These are phyloP conservation scores for Germaria angustata DNA, from an alignment of 2,888 invertebrate genomes.

Conservation along the genomic window DNA sequence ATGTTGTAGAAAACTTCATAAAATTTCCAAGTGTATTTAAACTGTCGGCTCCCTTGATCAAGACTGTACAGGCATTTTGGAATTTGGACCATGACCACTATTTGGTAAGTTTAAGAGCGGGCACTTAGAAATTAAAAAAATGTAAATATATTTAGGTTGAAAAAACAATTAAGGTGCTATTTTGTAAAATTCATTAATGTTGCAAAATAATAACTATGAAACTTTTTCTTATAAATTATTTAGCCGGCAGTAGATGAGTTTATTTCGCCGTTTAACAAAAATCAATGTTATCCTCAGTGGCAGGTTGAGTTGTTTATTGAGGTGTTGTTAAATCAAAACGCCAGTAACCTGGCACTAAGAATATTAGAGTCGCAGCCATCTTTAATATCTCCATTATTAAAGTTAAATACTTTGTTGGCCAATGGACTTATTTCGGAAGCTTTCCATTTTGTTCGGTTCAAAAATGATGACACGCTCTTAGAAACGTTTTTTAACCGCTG, in stretches of 20 bases:
- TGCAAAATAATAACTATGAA: background rate
- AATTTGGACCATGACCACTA: conserved; percentile 92
- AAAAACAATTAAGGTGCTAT: background rate
- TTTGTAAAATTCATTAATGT: background rate
- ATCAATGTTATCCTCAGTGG: conserved; percentile 73
- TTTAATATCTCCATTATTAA: conserved; percentile 71
- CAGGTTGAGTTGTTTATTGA: conserved; percentile 76
- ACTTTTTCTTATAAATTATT: conserved; percentile 9
- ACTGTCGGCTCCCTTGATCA: conserved; percentile 86
- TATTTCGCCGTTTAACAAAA: conserved; percentile 74
- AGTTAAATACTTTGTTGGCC: conserved; percentile 75
- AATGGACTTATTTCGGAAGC: conserved; percentile 78
- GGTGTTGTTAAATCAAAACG: conserved; percentile 72
- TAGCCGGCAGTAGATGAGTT: conserved; percentile 75
- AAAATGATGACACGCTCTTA: conserved; percentile 73
- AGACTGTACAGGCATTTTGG: conserved; percentile 93
- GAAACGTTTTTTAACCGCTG: conserved; percentile 76
- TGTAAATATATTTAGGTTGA: too few species aligned
- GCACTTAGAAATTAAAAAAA: background rate
- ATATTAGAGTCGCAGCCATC: conserved; percentile 73
- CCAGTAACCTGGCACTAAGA: conserved; percentile 73
- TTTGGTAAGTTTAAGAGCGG: conserved; percentile 81
- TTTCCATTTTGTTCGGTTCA: conserved; percentile 76
- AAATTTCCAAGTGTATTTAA: conserved; percentile 91
- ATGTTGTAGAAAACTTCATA: conserved; percentile 86